Evolutionary conservation across 2,113 vertebrate species (phyloP).

Genomic region (Oncorhynchus clarkii): DNA sequence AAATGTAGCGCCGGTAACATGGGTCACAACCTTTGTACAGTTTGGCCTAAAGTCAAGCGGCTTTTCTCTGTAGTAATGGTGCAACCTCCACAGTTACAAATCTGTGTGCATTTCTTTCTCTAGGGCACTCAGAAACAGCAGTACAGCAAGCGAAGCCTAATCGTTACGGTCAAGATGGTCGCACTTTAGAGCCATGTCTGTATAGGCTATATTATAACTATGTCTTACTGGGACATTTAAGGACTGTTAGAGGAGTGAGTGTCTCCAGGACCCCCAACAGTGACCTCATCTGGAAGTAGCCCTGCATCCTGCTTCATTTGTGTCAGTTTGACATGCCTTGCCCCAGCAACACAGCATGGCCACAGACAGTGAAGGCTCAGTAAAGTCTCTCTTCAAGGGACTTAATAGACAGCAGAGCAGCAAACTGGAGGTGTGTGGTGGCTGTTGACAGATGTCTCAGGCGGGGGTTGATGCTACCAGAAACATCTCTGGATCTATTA

Average conservation of each 20-base stretch:
- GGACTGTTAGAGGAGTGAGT: not conserved
- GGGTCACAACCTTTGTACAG: no score
- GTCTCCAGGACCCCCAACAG: not conserved
- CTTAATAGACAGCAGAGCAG: not conserved
- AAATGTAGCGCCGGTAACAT: no score
- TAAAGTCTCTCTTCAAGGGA: not conserved
- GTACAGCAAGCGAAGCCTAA: no score
- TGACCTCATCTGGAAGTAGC: not conserved
- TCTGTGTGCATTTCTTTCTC: no score
- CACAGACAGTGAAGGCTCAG: not conserved
- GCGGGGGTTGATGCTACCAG: conserved; percentile 23
- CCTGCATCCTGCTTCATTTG: not conserved
- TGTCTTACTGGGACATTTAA: not conserved
- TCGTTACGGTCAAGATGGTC: no score
- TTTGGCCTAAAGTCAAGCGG: no score
- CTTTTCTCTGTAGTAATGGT: no score
- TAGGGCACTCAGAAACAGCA: no score
- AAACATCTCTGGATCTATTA: conserved; percentile 43
- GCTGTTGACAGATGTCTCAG: conserved; percentile 42
- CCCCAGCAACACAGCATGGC: not conserved
- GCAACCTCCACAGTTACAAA: no score
- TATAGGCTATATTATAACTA: no score
- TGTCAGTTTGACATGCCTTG: not conserved
- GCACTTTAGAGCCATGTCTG: no score
- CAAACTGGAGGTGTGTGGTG: conserved; percentile 9